These are phyloP conservation scores for Anisognathus igniventris DNA, from an alignment of 2,797 vertebrate species.

Conservation along the genomic window DNA sequence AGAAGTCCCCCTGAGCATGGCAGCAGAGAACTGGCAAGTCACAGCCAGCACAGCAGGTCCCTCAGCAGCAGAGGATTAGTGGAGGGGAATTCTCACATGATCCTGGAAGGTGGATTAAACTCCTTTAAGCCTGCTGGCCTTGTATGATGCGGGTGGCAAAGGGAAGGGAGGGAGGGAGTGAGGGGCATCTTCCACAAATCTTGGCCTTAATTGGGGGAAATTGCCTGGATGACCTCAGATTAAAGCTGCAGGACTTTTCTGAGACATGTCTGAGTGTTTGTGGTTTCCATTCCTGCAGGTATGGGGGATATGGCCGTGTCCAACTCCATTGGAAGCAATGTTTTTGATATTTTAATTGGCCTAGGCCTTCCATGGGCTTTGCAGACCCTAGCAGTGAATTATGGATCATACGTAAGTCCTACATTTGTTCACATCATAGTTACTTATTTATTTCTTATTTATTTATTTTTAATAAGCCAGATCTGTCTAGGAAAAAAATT, in stretches of 20 bases:
- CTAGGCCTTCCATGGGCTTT: conserved; percentile 92
- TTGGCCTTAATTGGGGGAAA: not conserved
- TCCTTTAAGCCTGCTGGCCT: not conserved
- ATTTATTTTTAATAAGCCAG: not conserved
- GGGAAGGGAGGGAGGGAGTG: not conserved
- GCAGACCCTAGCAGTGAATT: conserved; percentile 90
- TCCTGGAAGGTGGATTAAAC: not conserved
- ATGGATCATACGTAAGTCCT: conserved; percentile 90
- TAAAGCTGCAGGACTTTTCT: not conserved
- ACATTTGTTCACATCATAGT: not conserved
- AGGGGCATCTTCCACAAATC: not conserved
- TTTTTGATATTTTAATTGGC: conserved; percentile 95
- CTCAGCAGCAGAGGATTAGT: not conserved
- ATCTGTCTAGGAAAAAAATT: not conserved
- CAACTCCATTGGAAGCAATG: conserved; percentile 96
- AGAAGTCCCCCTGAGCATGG: not conserved
- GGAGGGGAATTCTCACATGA: not conserved
- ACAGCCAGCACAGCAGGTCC: not conserved
- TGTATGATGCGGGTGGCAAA: not conserved
- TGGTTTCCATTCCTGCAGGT: conserved; percentile 73
- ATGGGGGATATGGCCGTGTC: conserved; percentile 98
- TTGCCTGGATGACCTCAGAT: not conserved
- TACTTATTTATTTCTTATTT: not conserved
- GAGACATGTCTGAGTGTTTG: not conserved
- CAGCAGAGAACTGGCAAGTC: not conserved